Evolutionary conservation across 2,113 vertebrate species (phyloP), one percentile per base, ranked within the genome.

Genomic region (Emydocephalus ijimae): DNA sequence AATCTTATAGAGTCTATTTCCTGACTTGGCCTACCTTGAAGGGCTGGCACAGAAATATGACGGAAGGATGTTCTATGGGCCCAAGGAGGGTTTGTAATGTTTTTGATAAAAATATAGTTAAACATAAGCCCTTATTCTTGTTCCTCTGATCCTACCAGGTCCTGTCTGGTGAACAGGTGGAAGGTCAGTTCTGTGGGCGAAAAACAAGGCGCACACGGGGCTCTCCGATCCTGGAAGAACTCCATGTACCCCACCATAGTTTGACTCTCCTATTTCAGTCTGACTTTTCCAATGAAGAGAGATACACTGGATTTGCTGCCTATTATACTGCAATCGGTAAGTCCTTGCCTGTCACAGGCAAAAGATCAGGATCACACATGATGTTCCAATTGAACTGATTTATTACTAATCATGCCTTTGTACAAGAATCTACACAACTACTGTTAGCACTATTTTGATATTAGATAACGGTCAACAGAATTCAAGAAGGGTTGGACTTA

Each of bases 231-330:
- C 97, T 98, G 94, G 98, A 98, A 74, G 97, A 93, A 1, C 98
- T 98, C 43, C 3, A 81, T 18, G 95, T 98, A 14, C 96, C 96
- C 3, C 88, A 97, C 3, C 98, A 98, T 50, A 98, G 96, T 81
- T 96, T 99, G 55, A 97, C 94, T 26, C 7, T 99, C 39, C 93
- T 1, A 45, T 99, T 99, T 94, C 96, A 96, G 45, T 98, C 98
- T 0, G 99, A 99, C 95, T 99, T 97, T 96, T 99, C 99, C 94
- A 99, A 99, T 74, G 97, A 97, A 52, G 95, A 98, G 89, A 98
- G 95, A 74, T 98, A 98, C 96, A 98, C 98, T 0, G 99, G 99
- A 43, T 99, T 99, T 95, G 97, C 97, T 85, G 98, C 98, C 0
- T 98, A 99, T 95, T 99, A 99, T 8, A 93, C 94, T 1, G 96